Evolutionary conservation across 1,140 invertebrate genomes (phyloP).

Genomic region (Bombus vancouverensis): DNA sequence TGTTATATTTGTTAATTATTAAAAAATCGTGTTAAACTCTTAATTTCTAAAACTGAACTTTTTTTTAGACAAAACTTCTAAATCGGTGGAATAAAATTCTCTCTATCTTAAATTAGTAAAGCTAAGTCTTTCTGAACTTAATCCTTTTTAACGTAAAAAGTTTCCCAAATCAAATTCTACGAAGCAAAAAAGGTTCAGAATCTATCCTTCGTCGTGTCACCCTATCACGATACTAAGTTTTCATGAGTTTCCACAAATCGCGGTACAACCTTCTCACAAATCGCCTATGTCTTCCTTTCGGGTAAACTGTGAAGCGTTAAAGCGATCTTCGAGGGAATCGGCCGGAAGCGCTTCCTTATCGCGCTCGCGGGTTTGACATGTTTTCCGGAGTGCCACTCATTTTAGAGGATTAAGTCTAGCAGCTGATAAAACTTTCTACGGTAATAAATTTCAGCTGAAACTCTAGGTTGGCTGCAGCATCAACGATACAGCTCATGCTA

Average conservation of each 20-base stretch:
- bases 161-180: neutral
- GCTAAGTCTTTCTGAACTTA: too few relatives aligned
- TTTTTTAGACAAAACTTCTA: too few relatives aligned
- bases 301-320: neutral
- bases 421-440: constrained; percentile 15
- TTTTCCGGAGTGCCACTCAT: constrained; percentile 9
- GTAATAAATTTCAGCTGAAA: neutral
- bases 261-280: neutral
- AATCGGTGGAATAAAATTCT: too few relatives aligned
- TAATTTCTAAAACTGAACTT: too few relatives aligned
- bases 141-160: too few relatives aligned
- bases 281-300: neutral
- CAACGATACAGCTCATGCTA: neutral
- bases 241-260: too few relatives aligned
- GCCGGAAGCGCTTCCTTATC: constrained; percentile 21
- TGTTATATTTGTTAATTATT: too few relatives aligned
- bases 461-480: neutral
- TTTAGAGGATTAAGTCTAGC: neutral
- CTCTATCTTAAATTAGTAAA: too few relatives aligned
- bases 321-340: constrained; percentile 15
- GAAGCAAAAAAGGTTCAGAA: neutral
- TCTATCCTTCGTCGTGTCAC: neutral
- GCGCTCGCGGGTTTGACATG: neutral
- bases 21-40: too few relatives aligned
- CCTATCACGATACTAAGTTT: neutral